A percentile compares a stretch with the other conserved stretches of the same genome.
Evolutionary conservation across 2,113 vertebrate genomes (phyloP).

Genomic region (Motacilla alba): DNA sequence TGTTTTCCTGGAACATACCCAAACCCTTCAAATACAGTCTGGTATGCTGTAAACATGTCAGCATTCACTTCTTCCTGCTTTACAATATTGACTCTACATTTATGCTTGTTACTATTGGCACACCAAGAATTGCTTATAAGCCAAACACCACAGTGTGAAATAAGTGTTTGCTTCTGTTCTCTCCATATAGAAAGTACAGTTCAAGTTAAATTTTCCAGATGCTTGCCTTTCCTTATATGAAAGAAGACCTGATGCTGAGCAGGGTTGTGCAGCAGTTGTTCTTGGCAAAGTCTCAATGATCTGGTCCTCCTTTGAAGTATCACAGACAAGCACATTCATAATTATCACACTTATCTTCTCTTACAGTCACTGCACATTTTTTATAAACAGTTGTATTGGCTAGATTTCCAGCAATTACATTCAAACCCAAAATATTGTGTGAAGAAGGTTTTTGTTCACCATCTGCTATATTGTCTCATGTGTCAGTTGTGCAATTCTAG

Average conservation of each 20-base stretch:
- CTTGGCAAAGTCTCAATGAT: background rate
- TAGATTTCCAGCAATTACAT: slow-evolving; percentile 7
- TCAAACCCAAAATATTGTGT: background rate
- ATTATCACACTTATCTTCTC: background rate
- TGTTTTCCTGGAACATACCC: slow-evolving; percentile 53
- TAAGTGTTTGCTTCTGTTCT: slow-evolving; percentile 22
- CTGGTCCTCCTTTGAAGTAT: background rate
- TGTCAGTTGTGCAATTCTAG: background rate
- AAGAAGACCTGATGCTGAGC: background rate
- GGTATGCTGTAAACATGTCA: slow-evolving; percentile 60
- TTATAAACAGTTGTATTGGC: slow-evolving; percentile 25
- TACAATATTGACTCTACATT: slow-evolving; percentile 60
- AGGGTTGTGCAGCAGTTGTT: background rate
- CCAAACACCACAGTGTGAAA: background rate
- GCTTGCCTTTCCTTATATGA: background rate
- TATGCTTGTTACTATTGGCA: slow-evolving; percentile 54
- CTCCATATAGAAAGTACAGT: background rate
- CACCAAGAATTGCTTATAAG: slow-evolving; percentile 9
- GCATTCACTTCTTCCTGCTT: slow-evolving; percentile 35
- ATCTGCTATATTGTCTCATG: background rate
- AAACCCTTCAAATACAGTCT: slow-evolving; percentile 51
- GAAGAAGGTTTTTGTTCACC: background rate
- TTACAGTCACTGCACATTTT: slow-evolving; percentile 19
- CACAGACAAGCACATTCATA: background rate
- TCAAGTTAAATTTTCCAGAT: background rate